These are phyloP conservation scores for Coluber constrictor DNA, from an alignment of 2,797 vertebrate species.

Conservation along the genomic window DNA sequence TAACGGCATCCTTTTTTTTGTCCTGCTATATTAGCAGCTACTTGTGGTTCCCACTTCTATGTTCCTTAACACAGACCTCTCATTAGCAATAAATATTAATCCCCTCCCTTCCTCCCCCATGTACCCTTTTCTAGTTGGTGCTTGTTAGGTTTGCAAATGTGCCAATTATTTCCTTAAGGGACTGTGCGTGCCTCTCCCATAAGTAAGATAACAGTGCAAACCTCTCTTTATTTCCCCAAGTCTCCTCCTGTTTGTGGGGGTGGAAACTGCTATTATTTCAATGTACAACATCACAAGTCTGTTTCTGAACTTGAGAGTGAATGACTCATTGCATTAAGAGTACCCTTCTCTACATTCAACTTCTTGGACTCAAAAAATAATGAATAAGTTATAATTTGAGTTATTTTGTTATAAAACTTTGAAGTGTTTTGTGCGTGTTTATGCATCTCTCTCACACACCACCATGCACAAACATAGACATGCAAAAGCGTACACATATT, in stretches of 20 bases:
- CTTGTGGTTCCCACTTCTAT: slow-evolving; percentile 22
- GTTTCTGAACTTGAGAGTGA: slow-evolving; percentile 26
- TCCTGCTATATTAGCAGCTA: slow-evolving; percentile 5
- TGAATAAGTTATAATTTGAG: slow-evolving; percentile 32
- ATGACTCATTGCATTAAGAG: slow-evolving; percentile 34
- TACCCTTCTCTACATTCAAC: slow-evolving; percentile 36
- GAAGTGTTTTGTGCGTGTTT: background rate
- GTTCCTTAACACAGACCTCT: slow-evolving; percentile 1
- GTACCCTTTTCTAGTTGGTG: background rate
- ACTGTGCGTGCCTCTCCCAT: fast-evolving
- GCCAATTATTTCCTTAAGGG: slow-evolving; percentile 22
- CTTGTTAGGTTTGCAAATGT: slow-evolving; percentile 23
- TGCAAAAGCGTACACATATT: background rate
- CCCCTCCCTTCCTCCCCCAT: background rate
- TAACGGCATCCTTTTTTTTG: slow-evolving; percentile 15
- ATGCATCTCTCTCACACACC: background rate
- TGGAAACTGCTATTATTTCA: slow-evolving; percentile 54
- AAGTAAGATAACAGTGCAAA: slow-evolving; percentile 36
- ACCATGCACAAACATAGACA: background rate
- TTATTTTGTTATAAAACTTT: slow-evolving; percentile 17
- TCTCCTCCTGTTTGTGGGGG: slow-evolving; percentile 40
- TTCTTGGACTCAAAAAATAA: slow-evolving; percentile 53
- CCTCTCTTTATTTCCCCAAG: slow-evolving; percentile 46
- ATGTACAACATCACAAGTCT: slow-evolving; percentile 48
- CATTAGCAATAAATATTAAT: background rate